Base-by-base conservation (phyloP, 2,888 invertebrate species). In the Eupithecia tripunctaria region DNA sequence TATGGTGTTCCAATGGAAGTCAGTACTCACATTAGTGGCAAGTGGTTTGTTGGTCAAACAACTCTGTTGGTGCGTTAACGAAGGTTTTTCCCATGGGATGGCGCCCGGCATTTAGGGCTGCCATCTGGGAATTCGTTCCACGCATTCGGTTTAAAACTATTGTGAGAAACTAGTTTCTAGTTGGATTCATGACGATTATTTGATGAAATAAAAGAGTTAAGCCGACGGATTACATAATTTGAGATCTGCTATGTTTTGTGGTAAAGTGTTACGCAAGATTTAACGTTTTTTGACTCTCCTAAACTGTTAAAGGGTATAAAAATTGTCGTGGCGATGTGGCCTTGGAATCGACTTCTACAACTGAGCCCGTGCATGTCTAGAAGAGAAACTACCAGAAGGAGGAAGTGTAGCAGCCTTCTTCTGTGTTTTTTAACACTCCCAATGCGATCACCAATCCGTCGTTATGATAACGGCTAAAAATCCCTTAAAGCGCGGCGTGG, bases 61-160 rank as follows among this genome's bases (percentile, higher is more conserved):
- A 69, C 69, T 21, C 67, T 65, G 63, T 69, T 62, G 65, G 51
- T 75, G 65, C 71, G 72, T 74, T 77, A 75, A 77, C 70, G 72
- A 75, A 71, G 70, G 66, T 67, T 62, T 76, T 77, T 76, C 76
- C 72, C 76, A 77, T 76, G 67, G 67, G 71, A 72, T 71, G 74
- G 73, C 76, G 76, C 76, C 76, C 75, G 64, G 51, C 63, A 63
- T 67, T 72, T 71, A 76, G 71, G 75, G 74, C 70, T 76, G 71
- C 72, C 75, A 77, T 71, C 71, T 71, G 68, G 60, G 64, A 51
- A 74, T 74, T 74, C 70, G 74, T 71, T 74, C 68, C 71, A 74
- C 71, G 68, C 60, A 47, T 65, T 73, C 64, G 15, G 41, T 64
- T 64, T 64, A 2, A 38, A 64, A 29, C 43, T 66, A 65, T 70